A percentile compares a stretch with the other conserved stretches of the same genome.
These are phyloP conservation scores for Zaprionus africanus DNA, from an alignment of 1,140 invertebrate species.

Conservation along the genomic window DNA sequence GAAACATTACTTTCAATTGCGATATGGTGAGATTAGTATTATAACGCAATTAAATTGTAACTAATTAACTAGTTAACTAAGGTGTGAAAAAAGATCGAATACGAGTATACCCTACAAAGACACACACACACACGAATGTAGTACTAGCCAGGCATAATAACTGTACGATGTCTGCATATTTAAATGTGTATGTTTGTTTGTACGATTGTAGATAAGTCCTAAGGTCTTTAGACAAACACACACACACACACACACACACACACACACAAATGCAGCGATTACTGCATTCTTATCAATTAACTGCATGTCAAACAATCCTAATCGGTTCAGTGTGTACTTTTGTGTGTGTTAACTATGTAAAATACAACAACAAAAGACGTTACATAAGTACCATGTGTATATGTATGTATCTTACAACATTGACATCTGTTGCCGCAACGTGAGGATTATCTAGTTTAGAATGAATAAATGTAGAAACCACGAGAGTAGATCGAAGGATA, in stretches of 20 bases:
- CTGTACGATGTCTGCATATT: slow-evolving; percentile 42
- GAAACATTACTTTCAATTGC: slow-evolving; percentile 59
- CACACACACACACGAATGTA: neutral
- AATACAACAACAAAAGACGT: slow-evolving; percentile 24
- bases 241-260: slow-evolving; percentile 20
- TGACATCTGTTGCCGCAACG: slow-evolving; percentile 2
- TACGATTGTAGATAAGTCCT: slow-evolving; percentile 43
- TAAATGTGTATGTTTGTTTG: slow-evolving; percentile 21
- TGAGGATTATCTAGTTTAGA: slow-evolving; percentile 29
- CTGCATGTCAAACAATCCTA: slow-evolving; percentile 52
- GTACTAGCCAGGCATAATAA: neutral
- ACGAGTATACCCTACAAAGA: slow-evolving; percentile 27
- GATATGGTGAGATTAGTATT: slow-evolving; percentile 63
- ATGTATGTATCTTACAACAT: neutral
- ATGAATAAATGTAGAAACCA: neutral
- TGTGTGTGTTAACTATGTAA: slow-evolving; percentile 65
- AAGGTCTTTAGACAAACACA: slow-evolving; percentile 29
- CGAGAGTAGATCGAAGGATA: slow-evolving; percentile 17
- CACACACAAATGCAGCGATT: neutral
- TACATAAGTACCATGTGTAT: slow-evolving; percentile 15
- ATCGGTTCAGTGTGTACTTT: slow-evolving; percentile 58
- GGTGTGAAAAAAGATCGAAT: slow-evolving; percentile 61
- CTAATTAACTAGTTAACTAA: slow-evolving; percentile 37
- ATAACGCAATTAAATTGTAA: slow-evolving; percentile 76
- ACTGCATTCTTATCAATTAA: slow-evolving; percentile 52